Evolutionary conservation across 2,113 vertebrate genomes (phyloP).

Genomic region (Cavia aperea): DNA sequence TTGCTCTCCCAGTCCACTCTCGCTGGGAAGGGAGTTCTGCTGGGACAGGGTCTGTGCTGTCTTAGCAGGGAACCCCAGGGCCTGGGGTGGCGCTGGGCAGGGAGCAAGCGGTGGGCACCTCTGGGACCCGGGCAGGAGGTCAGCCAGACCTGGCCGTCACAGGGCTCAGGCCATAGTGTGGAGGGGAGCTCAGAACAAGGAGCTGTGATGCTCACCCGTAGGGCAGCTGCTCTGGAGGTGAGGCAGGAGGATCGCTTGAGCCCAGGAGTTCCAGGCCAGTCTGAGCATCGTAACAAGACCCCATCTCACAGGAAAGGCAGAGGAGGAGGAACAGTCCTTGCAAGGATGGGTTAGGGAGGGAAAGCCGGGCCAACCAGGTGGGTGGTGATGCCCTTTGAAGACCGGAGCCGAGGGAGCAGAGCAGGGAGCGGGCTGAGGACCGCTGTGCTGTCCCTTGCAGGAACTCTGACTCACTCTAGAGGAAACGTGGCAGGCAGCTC

Average conservation of each 20-base stretch:
- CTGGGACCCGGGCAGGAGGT: too few species aligned
- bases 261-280: background rate
- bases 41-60: background rate
- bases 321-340: background rate
- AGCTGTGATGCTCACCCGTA: background rate
- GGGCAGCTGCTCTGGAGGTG: background rate
- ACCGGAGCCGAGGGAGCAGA: background rate
- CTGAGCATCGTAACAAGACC: background rate
- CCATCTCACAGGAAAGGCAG: background rate
- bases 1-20: too few species aligned
- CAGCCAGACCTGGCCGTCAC: background rate
- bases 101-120: background rate
- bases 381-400: background rate
- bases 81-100: background rate
- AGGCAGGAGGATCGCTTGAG: background rate
- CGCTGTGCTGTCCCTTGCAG: background rate
- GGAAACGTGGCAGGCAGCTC: background rate
- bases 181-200: background rate
- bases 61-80: background rate
- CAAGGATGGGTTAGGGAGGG: too few species aligned
- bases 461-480: too few species aligned
- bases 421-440: background rate
- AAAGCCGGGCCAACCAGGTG: background rate
- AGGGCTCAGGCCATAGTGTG: background rate
- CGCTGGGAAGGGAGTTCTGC: too few species aligned